These are phyloP conservation scores for Cylas formicarius DNA, from an alignment of 1,140 invertebrate genomes.

Conservation along the genomic window DNA sequence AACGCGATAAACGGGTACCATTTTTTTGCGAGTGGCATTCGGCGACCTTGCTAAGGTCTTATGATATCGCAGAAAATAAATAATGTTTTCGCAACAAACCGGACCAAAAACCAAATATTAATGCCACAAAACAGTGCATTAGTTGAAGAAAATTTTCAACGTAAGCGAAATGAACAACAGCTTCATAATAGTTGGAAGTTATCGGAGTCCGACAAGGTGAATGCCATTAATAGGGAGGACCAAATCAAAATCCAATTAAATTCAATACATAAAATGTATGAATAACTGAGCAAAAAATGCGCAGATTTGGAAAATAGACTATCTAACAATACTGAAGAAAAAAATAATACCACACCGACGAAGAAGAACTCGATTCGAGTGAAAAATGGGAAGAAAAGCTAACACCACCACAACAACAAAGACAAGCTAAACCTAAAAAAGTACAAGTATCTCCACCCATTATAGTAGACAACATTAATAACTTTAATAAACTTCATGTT, in stretches of 20 bases:
- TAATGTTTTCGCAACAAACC: too few relatives aligned
- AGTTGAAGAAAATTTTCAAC: constrained; percentile 3
- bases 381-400: constrained; percentile 17
- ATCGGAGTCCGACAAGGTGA: constrained; percentile 11
- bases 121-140: too few relatives aligned
- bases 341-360: constrained; percentile 14
- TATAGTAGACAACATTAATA: constrained; percentile 15
- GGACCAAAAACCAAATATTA: too few relatives aligned
- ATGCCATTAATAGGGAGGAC: constrained; percentile 14
- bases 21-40: too few relatives aligned
- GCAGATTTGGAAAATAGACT: constrained; percentile 14
- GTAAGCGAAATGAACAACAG: constrained; percentile 39
- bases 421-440: constrained; percentile 9
- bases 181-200: constrained; percentile 38
- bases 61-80: too few relatives aligned
- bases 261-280: constrained; percentile 17
- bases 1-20: too few relatives aligned
- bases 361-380: constrained; percentile 16
- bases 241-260: constrained; percentile 11
- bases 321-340: constrained; percentile 15
- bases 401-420: constrained; percentile 16
- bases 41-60: too few relatives aligned
- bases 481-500: constrained; percentile 17
- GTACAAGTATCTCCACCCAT: constrained; percentile 7
- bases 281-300: constrained; percentile 19